phyloP scores from a whole-genome alignment of 2,113 vertebrate species.

The Salvelinus sp. region DNA sequence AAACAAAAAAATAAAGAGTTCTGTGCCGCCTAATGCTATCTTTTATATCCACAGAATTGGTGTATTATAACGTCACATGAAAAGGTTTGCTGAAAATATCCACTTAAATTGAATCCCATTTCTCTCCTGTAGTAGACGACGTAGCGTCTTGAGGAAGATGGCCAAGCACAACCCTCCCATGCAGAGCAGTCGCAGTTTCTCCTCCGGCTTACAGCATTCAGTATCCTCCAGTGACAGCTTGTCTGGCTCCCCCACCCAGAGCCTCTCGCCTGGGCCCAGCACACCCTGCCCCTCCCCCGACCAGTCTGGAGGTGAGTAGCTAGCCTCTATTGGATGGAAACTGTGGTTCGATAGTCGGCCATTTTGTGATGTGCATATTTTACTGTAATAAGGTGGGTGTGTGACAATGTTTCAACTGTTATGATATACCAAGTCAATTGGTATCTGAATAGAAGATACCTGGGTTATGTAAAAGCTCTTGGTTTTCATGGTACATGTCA shows the following conservation, averaged over 20 bases:
- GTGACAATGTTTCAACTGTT: not conserved
- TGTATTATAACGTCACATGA: no score
- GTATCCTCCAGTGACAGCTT: slow-evolving; percentile 90
- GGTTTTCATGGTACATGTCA: no score
- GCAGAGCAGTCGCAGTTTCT: slow-evolving; percentile 91
- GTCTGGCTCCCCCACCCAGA: slow-evolving; percentile 88
- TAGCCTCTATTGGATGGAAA: not conserved
- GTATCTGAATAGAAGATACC: not conserved
- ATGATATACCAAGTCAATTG: not conserved
- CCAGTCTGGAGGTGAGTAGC: slow-evolving; percentile 74
- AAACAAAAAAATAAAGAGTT: no score
- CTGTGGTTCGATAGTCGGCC: no score
- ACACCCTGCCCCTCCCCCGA: slow-evolving; percentile 85
- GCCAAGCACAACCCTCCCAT: slow-evolving; percentile 84
- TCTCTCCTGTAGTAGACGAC: slow-evolving; percentile 62
- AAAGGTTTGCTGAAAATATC: not conserved
- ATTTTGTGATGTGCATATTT: no score
- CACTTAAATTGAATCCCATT: not conserved
- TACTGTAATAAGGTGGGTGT: no score
- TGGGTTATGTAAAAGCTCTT: slow-evolving; percentile 5
- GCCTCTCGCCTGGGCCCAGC: slow-evolving; percentile 83
- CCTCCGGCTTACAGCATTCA: slow-evolving; percentile 87
- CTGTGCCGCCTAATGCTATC: no score
- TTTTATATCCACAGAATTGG: no score
- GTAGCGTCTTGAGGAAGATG: slow-evolving; percentile 88